A percentile compares a stretch with the other conserved stretches of the same genome.
Evolutionary conservation across 2,797 vertebrate species (phyloP).

Genomic region (Thunnus albacares): DNA sequence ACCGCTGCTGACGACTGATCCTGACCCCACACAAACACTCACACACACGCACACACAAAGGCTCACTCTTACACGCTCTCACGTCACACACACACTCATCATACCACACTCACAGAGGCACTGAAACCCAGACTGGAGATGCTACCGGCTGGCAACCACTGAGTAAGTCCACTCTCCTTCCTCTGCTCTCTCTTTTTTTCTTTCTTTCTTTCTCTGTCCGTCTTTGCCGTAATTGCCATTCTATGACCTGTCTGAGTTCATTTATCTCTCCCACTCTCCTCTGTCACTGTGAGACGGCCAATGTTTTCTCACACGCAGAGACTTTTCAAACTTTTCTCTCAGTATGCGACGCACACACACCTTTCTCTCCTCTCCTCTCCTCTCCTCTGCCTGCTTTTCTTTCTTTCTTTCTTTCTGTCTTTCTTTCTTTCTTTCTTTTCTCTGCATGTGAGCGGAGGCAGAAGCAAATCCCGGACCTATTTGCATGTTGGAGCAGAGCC

Average conservation of each 20-base stretch:
- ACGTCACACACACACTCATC: constrained; percentile 59
- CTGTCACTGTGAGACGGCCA: constrained; percentile 58
- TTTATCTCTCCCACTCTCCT: constrained; percentile 66
- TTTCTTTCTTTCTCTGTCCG: constrained; percentile 41
- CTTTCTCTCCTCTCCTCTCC: constrained; percentile 20
- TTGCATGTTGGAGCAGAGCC: constrained; percentile 63
- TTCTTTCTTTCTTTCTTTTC: constrained; percentile 41
- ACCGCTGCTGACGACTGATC: constrained; percentile 62
- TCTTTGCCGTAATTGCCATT: constrained; percentile 54
- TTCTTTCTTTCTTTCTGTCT: background rate
- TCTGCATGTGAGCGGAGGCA: constrained; percentile 39
- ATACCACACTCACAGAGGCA: constrained; percentile 31
- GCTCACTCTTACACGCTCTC: constrained; percentile 19
- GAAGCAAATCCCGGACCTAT: constrained; percentile 47
- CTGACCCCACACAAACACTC: constrained; percentile 46
- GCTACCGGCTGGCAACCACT: constrained; percentile 63
- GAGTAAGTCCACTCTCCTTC: constrained; percentile 66
- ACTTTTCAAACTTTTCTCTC: constrained; percentile 79
- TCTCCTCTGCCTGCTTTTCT: constrained; percentile 26
- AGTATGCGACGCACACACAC: constrained; percentile 75
- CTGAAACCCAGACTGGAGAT: constrained; percentile 61
- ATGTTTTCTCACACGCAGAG: constrained; percentile 65
- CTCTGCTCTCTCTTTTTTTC: constrained; percentile 15
- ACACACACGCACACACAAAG: constrained; percentile 38
- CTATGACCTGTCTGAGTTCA: constrained; percentile 54